Evolutionary conservation across 2,113 vertebrate species (phyloP), one percentile per base, ranked within the genome.

Genomic region (Phasianus colchicus): DNA sequence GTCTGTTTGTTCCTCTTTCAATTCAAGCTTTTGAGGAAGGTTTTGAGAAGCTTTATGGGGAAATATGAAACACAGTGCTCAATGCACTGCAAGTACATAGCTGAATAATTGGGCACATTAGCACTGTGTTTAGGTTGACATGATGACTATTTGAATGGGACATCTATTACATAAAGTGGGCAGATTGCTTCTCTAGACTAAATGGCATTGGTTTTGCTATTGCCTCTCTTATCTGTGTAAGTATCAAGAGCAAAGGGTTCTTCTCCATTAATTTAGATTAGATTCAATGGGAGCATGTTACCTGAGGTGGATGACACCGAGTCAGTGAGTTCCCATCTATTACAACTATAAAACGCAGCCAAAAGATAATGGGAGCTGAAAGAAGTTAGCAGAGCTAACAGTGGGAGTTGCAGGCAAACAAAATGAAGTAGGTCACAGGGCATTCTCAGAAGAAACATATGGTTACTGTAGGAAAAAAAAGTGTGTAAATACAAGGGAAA

Each of bases 221-320:
- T 2, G 11, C 64, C 50, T 80, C 48, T 43, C 71, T 84, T 45
- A 32, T 77, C 84, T 24, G 2, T 65, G 0, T 43, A 67, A 60
- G 32, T 64, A 52, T 36, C 78, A 88, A 83, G 71, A 88, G 58
- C 82, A 73, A 84, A 89, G 54, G 34, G 29, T 69, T 93, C 45
- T 91, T 38, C 40, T 78, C 42, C 30, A 57, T 73, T 87, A 50
- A 86, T 74, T 73, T 91, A 78, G 71, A 89, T 92, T 82, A 85
- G 48, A 61, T 79, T 78, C 92, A 95, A 85, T 61, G 82, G 77
- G 66, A 82, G 89, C 34, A 13, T n/a, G 19, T 73, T 66, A 57
- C 69, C 67, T 87, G 82, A 92, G 71, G 78, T 83, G 47, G 61
- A 54, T 14, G n/a, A 80, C 67, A 86, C 64, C n/a, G 34, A 80